Conservation (phyloP, 2,888 invertebrate species). For the Drosophila helvetica region DNA sequence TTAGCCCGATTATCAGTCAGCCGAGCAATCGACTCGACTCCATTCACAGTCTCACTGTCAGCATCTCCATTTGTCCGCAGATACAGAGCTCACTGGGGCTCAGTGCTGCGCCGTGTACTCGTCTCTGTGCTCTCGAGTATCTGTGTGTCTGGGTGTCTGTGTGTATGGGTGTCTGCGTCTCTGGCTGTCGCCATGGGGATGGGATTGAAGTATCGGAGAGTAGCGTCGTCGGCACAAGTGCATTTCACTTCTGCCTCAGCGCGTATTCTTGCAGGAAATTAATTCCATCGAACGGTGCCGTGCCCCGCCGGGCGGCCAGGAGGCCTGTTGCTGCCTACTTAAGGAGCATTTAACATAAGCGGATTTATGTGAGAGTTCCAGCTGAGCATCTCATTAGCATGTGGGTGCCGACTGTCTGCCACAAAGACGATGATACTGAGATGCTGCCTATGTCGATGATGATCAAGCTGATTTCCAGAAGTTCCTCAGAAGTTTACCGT, state of each 20-base stretch:
- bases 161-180: background rate
- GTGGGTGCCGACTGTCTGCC: slow-evolving; percentile 51
- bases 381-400: slow-evolving; percentile 61
- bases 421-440: background rate
- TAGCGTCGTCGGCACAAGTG: slow-evolving; percentile 60
- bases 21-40: slow-evolving; percentile 30
- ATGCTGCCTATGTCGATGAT: slow-evolving; percentile 50
- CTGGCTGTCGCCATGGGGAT: slow-evolving; percentile 40
- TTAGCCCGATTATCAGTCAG: slow-evolving; percentile 52
- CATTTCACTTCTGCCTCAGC: slow-evolving; percentile 68
- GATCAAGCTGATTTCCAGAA: slow-evolving; percentile 54
- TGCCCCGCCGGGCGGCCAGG: slow-evolving; percentile 48
- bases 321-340: slow-evolving; percentile 41
- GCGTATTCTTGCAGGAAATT: slow-evolving; percentile 69
- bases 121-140: no score
- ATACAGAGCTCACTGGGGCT: slow-evolving; percentile 15
- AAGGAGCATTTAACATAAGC: slow-evolving; percentile 72
- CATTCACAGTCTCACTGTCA: slow-evolving; percentile 33
- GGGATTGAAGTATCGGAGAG: slow-evolving; percentile 66
- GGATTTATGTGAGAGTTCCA: slow-evolving; percentile 57
- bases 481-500: slow-evolving; percentile 17
- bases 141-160: background rate
- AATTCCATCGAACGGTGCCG: slow-evolving; percentile 60
- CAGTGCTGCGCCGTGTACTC: background rate
- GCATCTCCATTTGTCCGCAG: slow-evolving; percentile 29